Evolutionary conservation across 2,113 vertebrate genomes (phyloP).

Genomic region (Mohoua ochrocephala): DNA sequence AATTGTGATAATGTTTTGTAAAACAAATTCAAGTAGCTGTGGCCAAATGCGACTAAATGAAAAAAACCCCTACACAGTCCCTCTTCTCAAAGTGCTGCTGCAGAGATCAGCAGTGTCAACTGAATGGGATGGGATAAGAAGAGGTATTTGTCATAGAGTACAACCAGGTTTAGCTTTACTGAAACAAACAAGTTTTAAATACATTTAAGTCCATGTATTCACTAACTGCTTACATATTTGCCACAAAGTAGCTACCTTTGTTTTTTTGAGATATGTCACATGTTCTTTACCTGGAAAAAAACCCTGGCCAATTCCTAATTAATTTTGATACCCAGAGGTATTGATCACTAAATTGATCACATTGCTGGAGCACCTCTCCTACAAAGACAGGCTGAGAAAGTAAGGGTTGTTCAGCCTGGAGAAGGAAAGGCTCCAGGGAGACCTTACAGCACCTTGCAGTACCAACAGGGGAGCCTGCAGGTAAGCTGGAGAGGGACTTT

Average conservation of each 20-base stretch:
- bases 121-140: not conserved
- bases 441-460: not conserved
- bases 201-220: not conserved
- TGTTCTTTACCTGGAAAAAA: not conserved
- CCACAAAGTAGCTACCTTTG: not conserved
- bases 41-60: not conserved
- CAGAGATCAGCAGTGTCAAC: not conserved
- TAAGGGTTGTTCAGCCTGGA: not conserved
- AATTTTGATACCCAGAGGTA: not conserved
- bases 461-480: not conserved
- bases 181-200: not conserved
- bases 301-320: not conserved
- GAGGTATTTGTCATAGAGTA: not conserved
- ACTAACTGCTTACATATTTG: not conserved
- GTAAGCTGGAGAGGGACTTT: not conserved
- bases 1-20: not conserved
- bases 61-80: not conserved
- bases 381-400: not conserved
- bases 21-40: not conserved
- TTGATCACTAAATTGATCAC: not conserved
- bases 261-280: not conserved
- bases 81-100: not conserved
- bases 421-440: not conserved
- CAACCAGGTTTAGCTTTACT: not conserved
- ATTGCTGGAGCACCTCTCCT: not conserved